These are phyloP conservation scores for Linepithema humile DNA, from an alignment of 1,140 invertebrate genomes.

Conservation along the genomic window DNA sequence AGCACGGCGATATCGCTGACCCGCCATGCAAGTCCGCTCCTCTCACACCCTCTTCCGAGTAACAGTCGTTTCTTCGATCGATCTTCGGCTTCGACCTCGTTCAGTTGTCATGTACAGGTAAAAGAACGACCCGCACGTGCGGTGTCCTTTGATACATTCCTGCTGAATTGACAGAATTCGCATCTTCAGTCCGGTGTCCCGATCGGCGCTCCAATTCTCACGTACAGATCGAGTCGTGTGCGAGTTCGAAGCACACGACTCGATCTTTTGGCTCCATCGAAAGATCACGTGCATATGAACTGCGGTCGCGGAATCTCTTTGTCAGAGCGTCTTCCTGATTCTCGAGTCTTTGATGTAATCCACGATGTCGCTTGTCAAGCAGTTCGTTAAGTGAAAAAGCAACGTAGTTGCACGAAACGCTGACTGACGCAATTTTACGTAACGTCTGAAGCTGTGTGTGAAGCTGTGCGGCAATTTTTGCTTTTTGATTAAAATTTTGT, in stretches of 20 bases:
- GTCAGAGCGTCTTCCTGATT: neutral
- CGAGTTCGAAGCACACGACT: slow-evolving; percentile 57
- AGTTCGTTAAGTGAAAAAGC: neutral
- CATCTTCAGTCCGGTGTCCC: slow-evolving; percentile 37
- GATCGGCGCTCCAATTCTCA: slow-evolving; percentile 63
- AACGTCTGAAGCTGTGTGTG: neutral
- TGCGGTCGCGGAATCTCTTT: slow-evolving; percentile 28
- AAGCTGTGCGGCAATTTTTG: neutral
- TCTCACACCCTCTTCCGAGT: slow-evolving; percentile 20
- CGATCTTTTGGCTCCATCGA: slow-evolving; percentile 53
- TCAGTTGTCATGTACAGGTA: slow-evolving; percentile 4
- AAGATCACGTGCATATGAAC: slow-evolving; percentile 65
- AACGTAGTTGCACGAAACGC: neutral
- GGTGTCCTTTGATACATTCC: slow-evolving; percentile 61
- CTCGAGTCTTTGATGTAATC: slow-evolving; percentile 12
- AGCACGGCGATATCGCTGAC: slow-evolving; percentile 57
- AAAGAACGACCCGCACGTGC: neutral
- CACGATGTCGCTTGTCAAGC: neutral
- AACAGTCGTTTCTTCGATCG: neutral
- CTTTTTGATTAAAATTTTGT: neutral
- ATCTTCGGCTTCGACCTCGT: neutral
- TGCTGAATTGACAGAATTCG: slow-evolving; percentile 21
- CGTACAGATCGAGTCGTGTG: slow-evolving; percentile 64
- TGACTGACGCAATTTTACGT: neutral
- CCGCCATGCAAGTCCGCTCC: slow-evolving; percentile 45